phyloP scores from a whole-genome alignment of 1,140 invertebrate species.

The Hydropsyche tenuis region DNA sequence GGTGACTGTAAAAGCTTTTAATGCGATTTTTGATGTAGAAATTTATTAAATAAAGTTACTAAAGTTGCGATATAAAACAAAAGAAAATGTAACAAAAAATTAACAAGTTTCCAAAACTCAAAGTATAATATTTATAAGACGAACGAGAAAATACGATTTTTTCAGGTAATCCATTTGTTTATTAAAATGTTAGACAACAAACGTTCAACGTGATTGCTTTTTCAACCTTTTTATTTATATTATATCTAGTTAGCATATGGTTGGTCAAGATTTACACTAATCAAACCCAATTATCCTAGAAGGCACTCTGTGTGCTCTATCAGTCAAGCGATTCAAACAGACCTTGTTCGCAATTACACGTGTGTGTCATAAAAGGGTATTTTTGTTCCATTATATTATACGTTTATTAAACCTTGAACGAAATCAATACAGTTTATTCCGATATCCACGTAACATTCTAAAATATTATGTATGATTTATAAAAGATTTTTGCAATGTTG shows the following conservation, averaged over 20 bases:
- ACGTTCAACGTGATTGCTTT: too few species aligned
- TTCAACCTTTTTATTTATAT: too few species aligned
- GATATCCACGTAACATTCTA: too few species aligned
- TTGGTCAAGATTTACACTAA: background rate
- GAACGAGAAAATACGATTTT: too few species aligned
- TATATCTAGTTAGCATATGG: background rate
- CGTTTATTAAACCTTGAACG: too few species aligned
- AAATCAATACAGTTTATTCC: too few species aligned
- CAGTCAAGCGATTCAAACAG: background rate
- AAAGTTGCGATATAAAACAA: slow-evolving; percentile 1
- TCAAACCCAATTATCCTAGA: background rate
- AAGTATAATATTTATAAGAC: background rate
- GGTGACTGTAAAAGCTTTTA: background rate
- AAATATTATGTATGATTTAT: too few species aligned
- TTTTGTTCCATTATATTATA: too few species aligned
- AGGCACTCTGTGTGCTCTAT: background rate
- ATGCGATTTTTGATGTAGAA: background rate
- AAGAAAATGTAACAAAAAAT: background rate
- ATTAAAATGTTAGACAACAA: too few species aligned
- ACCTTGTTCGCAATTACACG: background rate
- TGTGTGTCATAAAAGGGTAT: background rate
- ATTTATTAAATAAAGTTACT: slow-evolving; percentile 7
- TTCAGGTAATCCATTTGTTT: too few species aligned
- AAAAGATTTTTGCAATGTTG: too few species aligned
- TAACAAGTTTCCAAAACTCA: background rate